Percentiles rank a stretch among this genome's conserved stretches.
Evolutionary conservation across 2,113 vertebrate genomes (phyloP).

Genomic region (Nesospiza acunhae): DNA sequence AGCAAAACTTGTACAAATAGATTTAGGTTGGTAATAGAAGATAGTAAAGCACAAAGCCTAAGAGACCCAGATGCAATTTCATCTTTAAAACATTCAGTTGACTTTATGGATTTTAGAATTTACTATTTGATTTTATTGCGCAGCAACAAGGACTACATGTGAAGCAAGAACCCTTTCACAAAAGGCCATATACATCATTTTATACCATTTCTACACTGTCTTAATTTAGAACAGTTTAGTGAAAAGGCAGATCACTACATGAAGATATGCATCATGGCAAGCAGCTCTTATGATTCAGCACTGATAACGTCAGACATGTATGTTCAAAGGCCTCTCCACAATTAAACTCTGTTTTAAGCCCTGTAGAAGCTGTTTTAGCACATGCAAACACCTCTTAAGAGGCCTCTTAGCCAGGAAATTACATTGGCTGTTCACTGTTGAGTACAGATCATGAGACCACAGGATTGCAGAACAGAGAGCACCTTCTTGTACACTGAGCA

Average conservation of each 20-base stretch:
- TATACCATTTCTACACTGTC: neutral
- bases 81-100: neutral
- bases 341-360: neutral
- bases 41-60: neutral
- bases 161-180: neutral
- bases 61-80: neutral
- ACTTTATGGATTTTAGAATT: constrained; percentile 26
- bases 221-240: neutral
- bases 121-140: constrained; percentile 29
- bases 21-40: neutral
- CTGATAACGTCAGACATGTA: neutral
- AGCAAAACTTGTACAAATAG: neutral
- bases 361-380: neutral
- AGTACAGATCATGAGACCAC: neutral
- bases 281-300: neutral
- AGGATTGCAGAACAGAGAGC: neutral
- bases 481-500: neutral
- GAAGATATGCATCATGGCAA: neutral
- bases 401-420: neutral
- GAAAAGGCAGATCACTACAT: neutral
- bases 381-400: neutral
- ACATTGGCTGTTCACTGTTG: fast-evolving
- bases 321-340: neutral
- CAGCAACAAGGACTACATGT: neutral
- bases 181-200: neutral